Evolutionary conservation across 2,888 invertebrate species (phyloP).

Genomic region (Gasteruption jaculator): DNA sequence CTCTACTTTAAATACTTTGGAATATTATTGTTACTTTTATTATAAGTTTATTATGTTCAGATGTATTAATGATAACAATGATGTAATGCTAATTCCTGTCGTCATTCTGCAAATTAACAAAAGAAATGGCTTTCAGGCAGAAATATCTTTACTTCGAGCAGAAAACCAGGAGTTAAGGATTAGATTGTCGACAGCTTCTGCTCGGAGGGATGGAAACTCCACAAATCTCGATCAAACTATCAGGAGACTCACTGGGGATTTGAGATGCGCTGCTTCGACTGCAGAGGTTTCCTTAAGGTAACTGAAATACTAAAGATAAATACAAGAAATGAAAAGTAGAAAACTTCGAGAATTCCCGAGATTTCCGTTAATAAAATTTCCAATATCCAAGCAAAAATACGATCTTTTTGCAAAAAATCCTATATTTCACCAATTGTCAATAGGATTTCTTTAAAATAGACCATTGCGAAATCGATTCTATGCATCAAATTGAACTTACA

Average conservation of each 20-base stretch:
- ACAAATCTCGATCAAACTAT: conserved; percentile 47
- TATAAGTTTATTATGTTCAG: conserved; percentile 22
- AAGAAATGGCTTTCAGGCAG: too few relatives aligned
- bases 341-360: too few relatives aligned
- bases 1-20: conserved; percentile 9
- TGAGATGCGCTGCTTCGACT: conserved; percentile 60
- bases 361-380: too few relatives aligned
- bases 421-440: too few relatives aligned
- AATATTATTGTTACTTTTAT: conserved; percentile 10
- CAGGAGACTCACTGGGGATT: conserved; percentile 57
- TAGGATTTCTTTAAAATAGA: neutral
- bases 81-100: too few relatives aligned
- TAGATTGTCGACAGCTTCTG: conserved; percentile 51
- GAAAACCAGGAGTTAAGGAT: conserved; percentile 55
- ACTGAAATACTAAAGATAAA: conserved; percentile 11
- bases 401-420: too few relatives aligned
- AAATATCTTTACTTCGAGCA: conserved; percentile 52
- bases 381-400: too few relatives aligned
- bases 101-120: too few relatives aligned
- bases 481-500: neutral
- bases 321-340: too few relatives aligned
- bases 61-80: too few relatives aligned
- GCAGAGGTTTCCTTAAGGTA: conserved; percentile 66
- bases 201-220: conserved; percentile 39
- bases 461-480: neutral